phyloP scores from a whole-genome alignment of 2,888 invertebrate genomes.

The Sepiola atlantica region DNA sequence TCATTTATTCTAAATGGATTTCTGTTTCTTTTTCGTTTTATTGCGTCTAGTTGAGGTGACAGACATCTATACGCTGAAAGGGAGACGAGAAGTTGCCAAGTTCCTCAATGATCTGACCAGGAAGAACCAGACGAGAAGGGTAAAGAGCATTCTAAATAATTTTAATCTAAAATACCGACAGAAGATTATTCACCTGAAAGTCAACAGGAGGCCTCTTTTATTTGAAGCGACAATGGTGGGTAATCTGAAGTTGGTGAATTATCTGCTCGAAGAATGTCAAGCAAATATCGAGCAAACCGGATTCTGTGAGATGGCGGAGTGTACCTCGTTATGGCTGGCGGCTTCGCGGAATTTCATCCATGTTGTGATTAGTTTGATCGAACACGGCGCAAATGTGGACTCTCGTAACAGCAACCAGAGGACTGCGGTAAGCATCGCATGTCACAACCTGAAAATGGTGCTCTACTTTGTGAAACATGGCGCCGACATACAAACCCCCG shows the following conservation, averaged over 20 bases:
- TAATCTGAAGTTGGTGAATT: background rate
- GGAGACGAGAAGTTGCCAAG: slow-evolving; percentile 33
- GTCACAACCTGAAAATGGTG: background rate
- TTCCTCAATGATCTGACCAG: slow-evolving; percentile 15
- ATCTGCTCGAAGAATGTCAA: background rate
- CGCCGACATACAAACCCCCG: background rate
- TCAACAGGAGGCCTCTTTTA: slow-evolving; percentile 2
- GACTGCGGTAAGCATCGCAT: background rate
- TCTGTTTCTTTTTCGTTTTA: background rate
- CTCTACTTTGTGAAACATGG: background rate
- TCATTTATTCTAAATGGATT: too few species aligned
- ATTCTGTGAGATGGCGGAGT: background rate
- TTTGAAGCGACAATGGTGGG: background rate
- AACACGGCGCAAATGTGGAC: background rate
- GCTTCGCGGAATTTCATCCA: background rate
- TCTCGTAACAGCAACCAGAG: background rate
- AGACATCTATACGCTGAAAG: background rate
- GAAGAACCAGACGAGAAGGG: background rate
- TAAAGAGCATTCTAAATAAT: background rate
- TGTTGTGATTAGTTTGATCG: background rate
- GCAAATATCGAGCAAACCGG: slow-evolving; percentile 4
- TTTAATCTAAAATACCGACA: slow-evolving; percentile 8
- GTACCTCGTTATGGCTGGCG: background rate
- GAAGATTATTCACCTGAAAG: background rate
- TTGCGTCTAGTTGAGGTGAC: background rate